A percentile compares a stretch with the other conserved stretches of the same genome.
Conservation (phyloP, 2,797 vertebrate genomes). For the Kryptolebias ocellatus region DNA sequence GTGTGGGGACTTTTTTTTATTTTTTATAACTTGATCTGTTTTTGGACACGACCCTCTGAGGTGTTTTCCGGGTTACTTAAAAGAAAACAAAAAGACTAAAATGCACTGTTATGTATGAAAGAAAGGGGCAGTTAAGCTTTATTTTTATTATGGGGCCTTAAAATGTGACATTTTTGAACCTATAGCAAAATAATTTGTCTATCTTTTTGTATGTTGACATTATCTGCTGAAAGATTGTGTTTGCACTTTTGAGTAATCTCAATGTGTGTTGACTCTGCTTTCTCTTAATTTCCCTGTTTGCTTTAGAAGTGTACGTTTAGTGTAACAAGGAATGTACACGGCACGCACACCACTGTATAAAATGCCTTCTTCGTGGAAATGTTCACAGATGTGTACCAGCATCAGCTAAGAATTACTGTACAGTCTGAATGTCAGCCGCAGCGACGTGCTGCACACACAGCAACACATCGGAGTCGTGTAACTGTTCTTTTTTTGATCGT, state of each 20-base stretch:
- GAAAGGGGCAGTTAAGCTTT: constrained; percentile 31
- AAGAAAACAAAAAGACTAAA: constrained; percentile 6
- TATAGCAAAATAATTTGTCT: constrained; percentile 26
- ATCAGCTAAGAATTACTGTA: constrained; percentile 49
- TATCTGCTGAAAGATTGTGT: constrained; percentile 36
- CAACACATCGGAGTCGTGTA: constrained; percentile 40
- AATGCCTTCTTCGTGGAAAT: constrained; percentile 65
- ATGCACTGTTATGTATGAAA: constrained; percentile 39
- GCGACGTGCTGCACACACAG: constrained; percentile 58
- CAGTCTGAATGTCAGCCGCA: constrained; percentile 67
- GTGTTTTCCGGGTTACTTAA: constrained; percentile 29
- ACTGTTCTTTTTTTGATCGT: constrained; percentile 43
- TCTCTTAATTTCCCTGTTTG: constrained; percentile 47
- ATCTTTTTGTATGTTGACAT: constrained; percentile 20
- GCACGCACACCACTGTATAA: constrained; percentile 55
- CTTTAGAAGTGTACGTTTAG: constrained; percentile 59
- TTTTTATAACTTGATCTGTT: not conserved
- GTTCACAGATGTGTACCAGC: constrained; percentile 66
- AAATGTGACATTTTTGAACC: constrained; percentile 44
- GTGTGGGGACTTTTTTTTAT: not conserved
- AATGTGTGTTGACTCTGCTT: constrained; percentile 25
- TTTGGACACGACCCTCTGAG: not conserved
- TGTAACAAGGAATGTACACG: constrained; percentile 57
- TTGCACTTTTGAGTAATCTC: not conserved
- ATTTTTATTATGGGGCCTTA: constrained; percentile 69